Base-by-base conservation (phyloP, 2,888 invertebrate genomes). In the Seira sanloemensis region DNA sequence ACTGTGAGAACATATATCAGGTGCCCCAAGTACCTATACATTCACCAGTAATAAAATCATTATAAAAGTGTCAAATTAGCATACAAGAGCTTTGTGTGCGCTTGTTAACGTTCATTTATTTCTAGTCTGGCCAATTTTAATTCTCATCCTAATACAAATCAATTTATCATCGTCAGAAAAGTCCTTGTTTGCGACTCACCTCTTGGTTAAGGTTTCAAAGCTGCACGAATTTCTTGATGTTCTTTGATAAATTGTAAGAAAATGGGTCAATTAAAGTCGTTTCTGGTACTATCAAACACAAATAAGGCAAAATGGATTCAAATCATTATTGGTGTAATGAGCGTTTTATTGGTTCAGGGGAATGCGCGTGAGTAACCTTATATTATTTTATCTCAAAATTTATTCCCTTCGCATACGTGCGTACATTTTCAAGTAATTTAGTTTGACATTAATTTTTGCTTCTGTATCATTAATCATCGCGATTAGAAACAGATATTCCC, bases 281-380 rank as follows among this genome's bases (percentile, higher is more conserved):
- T 18, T n/a, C 18, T 58, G n/a, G 58, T 7, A 18, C n/a, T 58
- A n/a, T 58, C 58, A 58, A n/a, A 58, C n/a, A 37, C 37, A 12
- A 58, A 12, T n/a, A 58, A 58, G 58, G 4, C 2, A 9, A 58
- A 18, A n/a, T 58, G 58, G 58, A 58, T 58, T n/a, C 9, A 58
- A 58, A 18, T 58, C 58, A 18, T 18, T 18, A 18, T 58, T n/a
- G n/a, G n/a, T 58, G 7, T 58, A 58, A 58, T 58, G 5, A 58
- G 9, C n/a, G 2, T 58, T 58, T 58, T 58, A 58, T 58, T n/a
- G n/a, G 7, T 26, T 73, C 67, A 58, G 26, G 79, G 21, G 58
- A 68, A n/a, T 24, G 74, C 46, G 67, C 26, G 79, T 80, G 68
- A 80, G 79, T 73, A 73, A 18, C 9, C 24, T 7, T 21, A 23